A percentile compares a stretch with the other conserved stretches of the same genome.
phyloP scores from a whole-genome alignment of 1,140 invertebrate genomes.

The Telenomus remus region DNA sequence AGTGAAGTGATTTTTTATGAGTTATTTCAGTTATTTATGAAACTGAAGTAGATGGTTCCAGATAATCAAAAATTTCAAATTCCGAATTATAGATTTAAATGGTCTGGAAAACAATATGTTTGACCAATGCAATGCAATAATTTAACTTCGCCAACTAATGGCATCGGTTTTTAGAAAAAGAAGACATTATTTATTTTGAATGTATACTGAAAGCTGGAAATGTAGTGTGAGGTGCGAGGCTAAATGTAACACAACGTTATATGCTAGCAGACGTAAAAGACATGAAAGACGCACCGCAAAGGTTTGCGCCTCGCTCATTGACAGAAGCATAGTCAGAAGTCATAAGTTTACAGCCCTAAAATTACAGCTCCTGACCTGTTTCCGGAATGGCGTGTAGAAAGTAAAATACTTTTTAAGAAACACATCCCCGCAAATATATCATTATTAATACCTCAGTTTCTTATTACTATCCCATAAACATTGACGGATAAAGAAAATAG shows the following conservation, averaged over 20 bases:
- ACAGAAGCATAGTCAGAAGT: conserved; percentile 50
- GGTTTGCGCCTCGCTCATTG: conserved; percentile 32
- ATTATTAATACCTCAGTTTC: conserved; percentile 24
- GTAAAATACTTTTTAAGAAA: conserved; percentile 29
- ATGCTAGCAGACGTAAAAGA: conserved; percentile 44
- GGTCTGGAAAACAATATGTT: too few relatives aligned
- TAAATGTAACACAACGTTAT: conserved; percentile 43
- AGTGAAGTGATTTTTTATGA: too few relatives aligned
- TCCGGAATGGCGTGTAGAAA: conserved; percentile 35
- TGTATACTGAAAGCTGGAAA: conserved; percentile 18
- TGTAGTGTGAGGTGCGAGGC: conserved; percentile 16
- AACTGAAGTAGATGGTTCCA: too few relatives aligned
- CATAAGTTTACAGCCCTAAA: conserved; percentile 42
- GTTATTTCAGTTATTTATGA: too few relatives aligned
- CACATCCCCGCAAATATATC: conserved; percentile 13
- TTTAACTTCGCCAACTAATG: too few relatives aligned
- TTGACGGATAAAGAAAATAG: conserved; percentile 24
- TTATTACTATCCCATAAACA: conserved; percentile 38
- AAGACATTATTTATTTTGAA: background rate
- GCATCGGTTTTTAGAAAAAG: background rate
- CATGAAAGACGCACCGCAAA: conserved; percentile 51
- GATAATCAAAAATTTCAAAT: too few relatives aligned
- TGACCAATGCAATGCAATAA: too few relatives aligned
- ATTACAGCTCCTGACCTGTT: conserved; percentile 42
- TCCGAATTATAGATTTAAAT: too few relatives aligned